Evolutionary conservation across 2,113 vertebrate species (phyloP).

Genomic region (Alligator mississippiensis): DNA sequence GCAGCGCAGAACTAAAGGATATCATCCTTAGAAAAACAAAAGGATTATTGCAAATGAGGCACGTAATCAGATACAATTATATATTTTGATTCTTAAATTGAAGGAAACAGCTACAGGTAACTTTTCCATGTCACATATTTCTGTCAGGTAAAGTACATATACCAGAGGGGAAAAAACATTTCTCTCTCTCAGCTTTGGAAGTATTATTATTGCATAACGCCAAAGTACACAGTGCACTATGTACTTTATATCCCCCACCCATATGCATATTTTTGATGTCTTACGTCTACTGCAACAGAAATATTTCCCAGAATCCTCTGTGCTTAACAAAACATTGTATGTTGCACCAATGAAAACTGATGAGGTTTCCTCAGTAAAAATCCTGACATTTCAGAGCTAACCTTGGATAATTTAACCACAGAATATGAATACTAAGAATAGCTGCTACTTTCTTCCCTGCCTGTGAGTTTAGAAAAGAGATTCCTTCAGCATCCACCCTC

Average conservation of each 20-base stretch:
- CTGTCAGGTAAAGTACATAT: not conserved
- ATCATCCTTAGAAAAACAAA: not conserved
- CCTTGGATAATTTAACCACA: not conserved
- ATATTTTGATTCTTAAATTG: not conserved
- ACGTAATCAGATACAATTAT: not conserved
- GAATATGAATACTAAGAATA: slow-evolving; percentile 1
- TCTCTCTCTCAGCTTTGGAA: not conserved
- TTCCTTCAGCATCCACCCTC: not conserved
- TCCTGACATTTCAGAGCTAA: not conserved
- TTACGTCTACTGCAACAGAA: not conserved
- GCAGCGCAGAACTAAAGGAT: not conserved
- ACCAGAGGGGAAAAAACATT: not conserved
- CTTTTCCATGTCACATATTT: not conserved
- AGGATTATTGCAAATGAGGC: not conserved
- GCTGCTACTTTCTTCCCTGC: not conserved
- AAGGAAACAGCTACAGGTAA: not conserved
- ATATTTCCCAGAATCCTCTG: not conserved
- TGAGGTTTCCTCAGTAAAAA: not conserved
- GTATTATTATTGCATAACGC: fast-evolving
- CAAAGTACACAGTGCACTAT: fast-evolving
- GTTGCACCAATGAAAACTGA: fast-evolving
- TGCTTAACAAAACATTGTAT: not conserved
- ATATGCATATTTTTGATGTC: not conserved
- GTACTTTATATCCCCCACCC: not conserved
- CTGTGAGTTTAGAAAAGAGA: not conserved